phyloP scores from a whole-genome alignment of 1,140 invertebrate genomes.

The Megathymus violae region DNA sequence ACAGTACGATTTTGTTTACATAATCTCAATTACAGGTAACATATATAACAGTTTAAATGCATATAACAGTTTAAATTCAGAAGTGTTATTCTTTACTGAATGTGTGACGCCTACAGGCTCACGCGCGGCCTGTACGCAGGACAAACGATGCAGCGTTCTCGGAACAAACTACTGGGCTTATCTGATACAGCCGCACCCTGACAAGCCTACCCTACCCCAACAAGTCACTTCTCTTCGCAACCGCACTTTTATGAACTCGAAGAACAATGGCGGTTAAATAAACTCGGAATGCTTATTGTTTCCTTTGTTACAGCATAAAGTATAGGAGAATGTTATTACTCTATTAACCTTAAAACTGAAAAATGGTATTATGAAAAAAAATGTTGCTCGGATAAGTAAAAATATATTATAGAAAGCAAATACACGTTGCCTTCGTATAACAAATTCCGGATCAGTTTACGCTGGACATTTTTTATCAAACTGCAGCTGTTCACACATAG shows the following conservation, averaged over 20 bases:
- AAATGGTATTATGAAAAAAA: neutral
- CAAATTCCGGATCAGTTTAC: neutral
- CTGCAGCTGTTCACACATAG: neutral
- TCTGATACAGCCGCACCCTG: slow-evolving; percentile 73
- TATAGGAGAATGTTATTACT: neutral
- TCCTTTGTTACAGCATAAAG: slow-evolving; percentile 15
- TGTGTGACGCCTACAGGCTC: slow-evolving; percentile 62
- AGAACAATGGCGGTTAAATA: slow-evolving; percentile 33
- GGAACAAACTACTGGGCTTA: slow-evolving; percentile 75
- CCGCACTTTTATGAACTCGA: slow-evolving; percentile 33
- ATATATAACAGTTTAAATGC: too few species aligned
- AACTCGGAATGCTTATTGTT: slow-evolving; percentile 24
- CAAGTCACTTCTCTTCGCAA: slow-evolving; percentile 50
- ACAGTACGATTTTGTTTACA: too few species aligned
- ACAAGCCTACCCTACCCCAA: slow-evolving; percentile 59
- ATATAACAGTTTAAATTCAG: too few species aligned
- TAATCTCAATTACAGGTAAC: too few species aligned
- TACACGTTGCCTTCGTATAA: too few species aligned
- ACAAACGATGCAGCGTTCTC: slow-evolving; percentile 67
- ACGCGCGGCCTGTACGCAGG: slow-evolving; percentile 54
- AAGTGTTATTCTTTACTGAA: slow-evolving; percentile 41
- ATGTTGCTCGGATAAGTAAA: too few species aligned
- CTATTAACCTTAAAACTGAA: too few species aligned
- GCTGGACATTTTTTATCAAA: neutral
- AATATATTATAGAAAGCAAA: too few species aligned